phyloP scores from a whole-genome alignment of 2,113 vertebrate species.

The Chloebia gouldiae region DNA sequence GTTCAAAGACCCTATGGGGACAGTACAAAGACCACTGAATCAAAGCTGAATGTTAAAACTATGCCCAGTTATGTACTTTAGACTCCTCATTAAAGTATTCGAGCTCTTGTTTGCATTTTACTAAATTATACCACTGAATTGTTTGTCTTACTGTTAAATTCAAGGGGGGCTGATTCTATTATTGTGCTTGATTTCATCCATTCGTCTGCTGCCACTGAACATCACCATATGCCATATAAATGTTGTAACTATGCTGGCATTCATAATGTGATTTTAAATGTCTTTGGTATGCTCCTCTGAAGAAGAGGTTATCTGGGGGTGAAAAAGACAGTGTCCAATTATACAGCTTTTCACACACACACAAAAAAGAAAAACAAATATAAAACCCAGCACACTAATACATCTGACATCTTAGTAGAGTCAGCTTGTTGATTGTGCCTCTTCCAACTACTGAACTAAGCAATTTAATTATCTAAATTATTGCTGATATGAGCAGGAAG shows the following conservation, averaged over 20 bases:
- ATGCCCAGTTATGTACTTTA: not conserved
- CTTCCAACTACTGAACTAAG: slow-evolving; percentile 46
- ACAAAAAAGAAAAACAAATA: not conserved
- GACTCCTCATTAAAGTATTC: not conserved
- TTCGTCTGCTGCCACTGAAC: slow-evolving; percentile 26
- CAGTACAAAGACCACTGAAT: not conserved
- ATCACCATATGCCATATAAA: not conserved
- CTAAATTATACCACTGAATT: not conserved
- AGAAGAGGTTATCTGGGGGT: slow-evolving; percentile 18
- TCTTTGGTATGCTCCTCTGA: not conserved
- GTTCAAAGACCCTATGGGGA: not conserved
- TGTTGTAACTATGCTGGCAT: slow-evolving; percentile 19
- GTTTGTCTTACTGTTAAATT: not conserved
- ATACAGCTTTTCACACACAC: slow-evolving; percentile 20
- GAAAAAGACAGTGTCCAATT: slow-evolving; percentile 25
- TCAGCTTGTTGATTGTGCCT: slow-evolving; percentile 18
- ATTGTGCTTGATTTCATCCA: slow-evolving; percentile 38
- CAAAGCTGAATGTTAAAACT: not conserved
- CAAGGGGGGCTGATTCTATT: not conserved
- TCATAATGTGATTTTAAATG: slow-evolving; percentile 47
- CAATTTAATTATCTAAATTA: slow-evolving; percentile 64
- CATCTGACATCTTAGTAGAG: slow-evolving; percentile 21
- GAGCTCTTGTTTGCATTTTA: not conserved
- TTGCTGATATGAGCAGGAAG: slow-evolving; percentile 55
- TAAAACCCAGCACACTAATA: not conserved